Conservation (phyloP, 2,797 vertebrate species). For the Syngnathus acus region DNA sequence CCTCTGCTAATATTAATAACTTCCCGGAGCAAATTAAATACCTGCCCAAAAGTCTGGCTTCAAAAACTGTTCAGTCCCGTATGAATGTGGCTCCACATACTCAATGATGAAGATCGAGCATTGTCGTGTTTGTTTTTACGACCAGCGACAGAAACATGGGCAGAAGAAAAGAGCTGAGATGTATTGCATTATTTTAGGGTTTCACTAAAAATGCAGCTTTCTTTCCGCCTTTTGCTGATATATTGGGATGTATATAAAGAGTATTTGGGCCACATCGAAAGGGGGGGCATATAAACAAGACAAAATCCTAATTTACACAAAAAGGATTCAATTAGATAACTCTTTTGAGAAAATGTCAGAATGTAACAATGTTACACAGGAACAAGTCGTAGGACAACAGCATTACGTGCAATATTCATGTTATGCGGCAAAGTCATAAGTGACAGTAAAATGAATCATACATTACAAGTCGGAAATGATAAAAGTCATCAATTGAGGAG, state of each 20-base stretch:
- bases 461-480: too few species aligned
- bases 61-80: neutral
- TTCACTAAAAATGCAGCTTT: neutral
- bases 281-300: neutral
- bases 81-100: neutral
- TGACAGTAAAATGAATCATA: too few species aligned
- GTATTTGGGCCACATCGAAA: neutral
- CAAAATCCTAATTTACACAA: neutral
- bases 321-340: neutral
- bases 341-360: neutral
- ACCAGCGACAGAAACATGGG: conserved; percentile 72
- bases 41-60: neutral
- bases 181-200: neutral
- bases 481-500: too few species aligned
- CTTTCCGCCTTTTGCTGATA: neutral
- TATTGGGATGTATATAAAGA: neutral
- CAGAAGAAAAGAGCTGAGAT: neutral
- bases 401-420: too few species aligned
- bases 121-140: conserved; percentile 22
- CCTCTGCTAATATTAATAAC: neutral
- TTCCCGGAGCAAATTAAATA: neutral
- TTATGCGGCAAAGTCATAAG: too few species aligned
- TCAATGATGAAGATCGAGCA: neutral
- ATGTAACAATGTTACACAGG: too few species aligned
- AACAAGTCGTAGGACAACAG: too few species aligned